phyloP scores from a whole-genome alignment of 2,888 invertebrate genomes.

The Acronicta leporina region DNA sequence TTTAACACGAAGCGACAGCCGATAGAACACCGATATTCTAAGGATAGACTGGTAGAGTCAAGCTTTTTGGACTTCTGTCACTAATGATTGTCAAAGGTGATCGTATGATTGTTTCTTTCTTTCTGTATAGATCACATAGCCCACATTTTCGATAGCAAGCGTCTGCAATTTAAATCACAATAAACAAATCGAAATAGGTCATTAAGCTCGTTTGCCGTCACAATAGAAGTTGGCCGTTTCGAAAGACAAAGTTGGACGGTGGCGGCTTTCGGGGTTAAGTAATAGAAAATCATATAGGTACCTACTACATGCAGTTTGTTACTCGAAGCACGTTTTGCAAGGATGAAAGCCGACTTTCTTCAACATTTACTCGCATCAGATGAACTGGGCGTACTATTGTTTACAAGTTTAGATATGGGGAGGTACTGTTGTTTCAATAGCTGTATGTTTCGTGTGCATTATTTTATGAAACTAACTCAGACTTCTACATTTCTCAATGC shows the following conservation, averaged over 20 bases:
- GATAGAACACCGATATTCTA: too few species aligned
- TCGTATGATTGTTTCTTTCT: too few species aligned
- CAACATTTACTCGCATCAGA: constrained; percentile 53
- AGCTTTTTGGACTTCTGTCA: too few species aligned
- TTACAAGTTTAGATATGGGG: constrained; percentile 29
- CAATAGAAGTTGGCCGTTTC: constrained; percentile 46
- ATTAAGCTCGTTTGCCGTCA: constrained; percentile 46
- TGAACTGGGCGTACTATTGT: constrained; percentile 43
- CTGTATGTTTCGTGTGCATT: neutral
- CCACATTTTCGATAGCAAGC: constrained; percentile 15
- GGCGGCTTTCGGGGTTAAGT: constrained; percentile 44
- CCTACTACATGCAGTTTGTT: constrained; percentile 49
- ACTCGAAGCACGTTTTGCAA: constrained; percentile 59
- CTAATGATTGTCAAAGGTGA: too few species aligned
- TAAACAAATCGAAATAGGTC: constrained; percentile 50
- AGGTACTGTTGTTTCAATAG: constrained; percentile 11
- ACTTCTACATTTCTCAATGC: too few species aligned
- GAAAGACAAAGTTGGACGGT: constrained; percentile 54
- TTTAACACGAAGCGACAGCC: too few species aligned
- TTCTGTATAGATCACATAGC: too few species aligned
- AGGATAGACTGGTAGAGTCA: too few species aligned
- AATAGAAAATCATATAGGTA: constrained; percentile 65
- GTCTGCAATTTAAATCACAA: constrained; percentile 40
- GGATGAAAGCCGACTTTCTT: constrained; percentile 60
- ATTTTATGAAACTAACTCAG: neutral